Evolutionary conservation across 2,113 vertebrate species (phyloP).

Genomic region (Bufo bufo): DNA sequence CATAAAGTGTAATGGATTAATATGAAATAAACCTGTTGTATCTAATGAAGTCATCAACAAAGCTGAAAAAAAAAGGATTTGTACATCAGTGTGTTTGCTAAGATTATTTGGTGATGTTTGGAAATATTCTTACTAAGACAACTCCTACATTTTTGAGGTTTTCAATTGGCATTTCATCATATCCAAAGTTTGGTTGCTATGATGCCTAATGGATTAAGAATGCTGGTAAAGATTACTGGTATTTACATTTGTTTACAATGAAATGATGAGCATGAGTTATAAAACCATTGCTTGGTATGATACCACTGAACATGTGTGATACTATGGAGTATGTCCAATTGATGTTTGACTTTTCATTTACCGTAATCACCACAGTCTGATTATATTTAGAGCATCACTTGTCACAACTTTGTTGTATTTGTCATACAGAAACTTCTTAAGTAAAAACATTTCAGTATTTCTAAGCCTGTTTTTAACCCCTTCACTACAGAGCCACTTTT

Average conservation of each 20-base stretch:
- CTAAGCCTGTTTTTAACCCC: too few species aligned
- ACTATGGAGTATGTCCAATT: neutral
- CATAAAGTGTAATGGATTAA: constrained; percentile 10
- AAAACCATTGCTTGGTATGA: neutral
- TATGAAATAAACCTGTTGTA: neutral
- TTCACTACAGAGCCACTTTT: too few species aligned
- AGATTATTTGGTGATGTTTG: neutral
- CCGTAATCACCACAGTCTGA: neutral
- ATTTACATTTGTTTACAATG: neutral
- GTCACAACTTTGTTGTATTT: neutral
- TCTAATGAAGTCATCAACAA: constrained; percentile 30
- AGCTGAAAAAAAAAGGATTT: constrained; percentile 9
- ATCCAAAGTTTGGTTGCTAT: constrained; percentile 28
- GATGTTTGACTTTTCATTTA: neutral
- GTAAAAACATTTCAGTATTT: too few species aligned
- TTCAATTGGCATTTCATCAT: neutral
- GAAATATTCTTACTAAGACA: constrained; percentile 24
- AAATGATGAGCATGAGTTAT: neutral
- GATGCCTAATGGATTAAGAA: neutral
- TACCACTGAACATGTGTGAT: neutral
- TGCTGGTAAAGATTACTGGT: neutral
- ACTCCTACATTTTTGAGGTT: constrained; percentile 29
- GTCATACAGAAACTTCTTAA: neutral
- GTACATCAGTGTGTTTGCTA: constrained; percentile 13
- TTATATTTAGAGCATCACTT: neutral